Evolutionary conservation across 2,888 invertebrate species (phyloP).

Genomic region (Corbicula japonica): DNA sequence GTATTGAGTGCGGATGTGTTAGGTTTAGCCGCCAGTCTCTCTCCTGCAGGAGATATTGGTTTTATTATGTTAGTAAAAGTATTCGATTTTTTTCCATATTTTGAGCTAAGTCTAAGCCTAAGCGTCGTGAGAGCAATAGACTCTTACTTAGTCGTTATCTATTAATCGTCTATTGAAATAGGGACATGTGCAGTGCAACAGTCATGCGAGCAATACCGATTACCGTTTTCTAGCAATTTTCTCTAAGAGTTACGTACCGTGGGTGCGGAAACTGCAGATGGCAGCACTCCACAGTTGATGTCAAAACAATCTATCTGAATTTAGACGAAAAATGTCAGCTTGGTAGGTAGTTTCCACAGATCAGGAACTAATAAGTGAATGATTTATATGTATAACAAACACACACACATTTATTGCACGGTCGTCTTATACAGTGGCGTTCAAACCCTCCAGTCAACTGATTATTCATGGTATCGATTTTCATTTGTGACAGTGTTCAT

Average conservation of each 20-base stretch:
- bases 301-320: conserved; percentile 53
- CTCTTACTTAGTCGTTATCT: background rate
- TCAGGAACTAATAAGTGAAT: background rate
- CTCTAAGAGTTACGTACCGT: conserved; percentile 43
- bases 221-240: background rate
- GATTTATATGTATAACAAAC: background rate
- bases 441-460: background rate
- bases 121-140: background rate
- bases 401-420: no score
- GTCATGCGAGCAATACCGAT: no score
- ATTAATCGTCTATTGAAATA: background rate
- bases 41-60: conserved; percentile 6
- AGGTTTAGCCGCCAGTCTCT: no score
- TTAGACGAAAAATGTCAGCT: conserved; percentile 21
- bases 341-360: conserved; percentile 19
- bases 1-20: no score
- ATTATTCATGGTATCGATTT: conserved; percentile 3
- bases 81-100: background rate
- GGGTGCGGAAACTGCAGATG: conserved; percentile 65
- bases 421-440: no score
- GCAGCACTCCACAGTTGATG: conserved; percentile 63
- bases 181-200: background rate
- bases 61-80: background rate
- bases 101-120: background rate
- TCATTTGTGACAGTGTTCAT: no score